Base-by-base conservation (phyloP, 92 coral and sea anemone species). In the Chrysogorgia sp. region DNA sequence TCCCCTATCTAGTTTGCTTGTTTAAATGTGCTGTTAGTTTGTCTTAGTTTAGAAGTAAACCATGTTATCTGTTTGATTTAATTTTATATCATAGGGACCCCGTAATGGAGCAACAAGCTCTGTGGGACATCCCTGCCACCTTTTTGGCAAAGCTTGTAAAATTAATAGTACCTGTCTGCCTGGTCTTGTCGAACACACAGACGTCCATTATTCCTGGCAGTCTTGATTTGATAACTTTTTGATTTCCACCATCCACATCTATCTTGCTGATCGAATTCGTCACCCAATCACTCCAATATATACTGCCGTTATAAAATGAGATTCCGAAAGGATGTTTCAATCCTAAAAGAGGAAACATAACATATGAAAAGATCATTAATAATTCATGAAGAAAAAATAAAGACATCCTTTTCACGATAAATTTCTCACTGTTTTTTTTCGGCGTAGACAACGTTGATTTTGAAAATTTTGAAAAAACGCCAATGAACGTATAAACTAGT, bases 231-330 rank as follows among this genome's bases (percentile, higher is more conserved):
- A 87, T 78, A 13, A 82, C 81, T 2, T 17, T 12, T 37, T 74
- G 40, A 8, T 43, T 50, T 40, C 19, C 37, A 10, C 59, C 61
- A 1, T 79, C 67, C 22, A 58, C 58, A 0, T 82, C 86, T 40
- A 77, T 37, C 61, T 63, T 88, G 17, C 88, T 67, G 28, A 94
- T 78, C 0, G 84, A 62, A 3, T 74, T 76, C 19, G 68, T 59
- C 15, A 35, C 60, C 98, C 98, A 94, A 55, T 94, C 98, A 12
- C 89, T 87, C 93, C 97, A 91, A 47, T 80, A 94, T 3, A 94
- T 62, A 31, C 58, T 19, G 23, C 71, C 82, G 13, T 71, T 64
- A 69, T 58, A 81, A 10, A 90, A 49, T 43, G 84, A 79, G 22
- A 94, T 62, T 3, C 88, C 91, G 74, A 91, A 94, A 0, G 93